Conservation (phyloP, 1,140 invertebrate species). For the Zaprionus kolodkinae region DNA sequence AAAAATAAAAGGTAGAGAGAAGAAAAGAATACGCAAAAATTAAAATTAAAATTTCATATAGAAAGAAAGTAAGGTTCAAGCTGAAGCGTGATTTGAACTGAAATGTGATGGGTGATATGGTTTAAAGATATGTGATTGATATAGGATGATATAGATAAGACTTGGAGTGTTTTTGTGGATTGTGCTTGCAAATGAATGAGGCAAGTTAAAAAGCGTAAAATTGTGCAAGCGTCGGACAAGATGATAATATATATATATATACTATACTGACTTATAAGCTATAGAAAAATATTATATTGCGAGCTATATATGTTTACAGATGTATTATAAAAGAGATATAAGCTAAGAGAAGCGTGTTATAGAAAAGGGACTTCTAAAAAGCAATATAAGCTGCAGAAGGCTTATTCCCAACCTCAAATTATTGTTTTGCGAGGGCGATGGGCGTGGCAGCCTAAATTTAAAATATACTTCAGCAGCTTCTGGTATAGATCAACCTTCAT, state of each 20-base stretch:
- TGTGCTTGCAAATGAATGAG: not conserved
- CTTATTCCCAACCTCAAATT: no score
- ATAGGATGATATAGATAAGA: not conserved
- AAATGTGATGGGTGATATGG: not conserved
- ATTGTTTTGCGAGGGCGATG: no score
- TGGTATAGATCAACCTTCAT: no score
- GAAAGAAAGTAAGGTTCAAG: conserved; percentile 21
- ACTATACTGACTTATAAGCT: not conserved
- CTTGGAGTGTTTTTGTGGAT: not conserved
- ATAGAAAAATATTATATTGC: no score
- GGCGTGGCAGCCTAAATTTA: no score
- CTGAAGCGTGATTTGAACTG: conserved; percentile 16
- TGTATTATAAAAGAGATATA: no score
- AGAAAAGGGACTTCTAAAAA: no score
- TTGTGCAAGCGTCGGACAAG: not conserved
- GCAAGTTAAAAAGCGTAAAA: not conserved
- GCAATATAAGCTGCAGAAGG: no score
- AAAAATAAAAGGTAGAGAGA: conserved; percentile 70
- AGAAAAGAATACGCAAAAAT: conserved; percentile 51
- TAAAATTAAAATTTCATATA: conserved; percentile 34
- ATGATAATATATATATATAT: not conserved
- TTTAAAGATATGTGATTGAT: not conserved
- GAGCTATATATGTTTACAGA: no score
- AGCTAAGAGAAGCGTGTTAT: no score
- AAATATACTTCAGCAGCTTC: no score